Conservation (phyloP, 2,888 invertebrate species). For the Sturmia bella region DNA sequence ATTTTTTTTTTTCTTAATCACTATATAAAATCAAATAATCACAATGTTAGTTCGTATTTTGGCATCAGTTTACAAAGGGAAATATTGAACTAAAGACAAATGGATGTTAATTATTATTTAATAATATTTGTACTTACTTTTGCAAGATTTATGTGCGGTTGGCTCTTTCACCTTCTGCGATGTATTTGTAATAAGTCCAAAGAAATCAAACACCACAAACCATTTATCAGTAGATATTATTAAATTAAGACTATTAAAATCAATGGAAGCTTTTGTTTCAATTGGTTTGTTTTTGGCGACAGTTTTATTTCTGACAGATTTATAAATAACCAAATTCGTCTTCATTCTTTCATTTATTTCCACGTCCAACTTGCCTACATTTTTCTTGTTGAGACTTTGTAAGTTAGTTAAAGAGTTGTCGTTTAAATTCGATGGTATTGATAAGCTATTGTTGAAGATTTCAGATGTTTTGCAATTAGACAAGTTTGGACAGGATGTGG, state of each 20-base stretch:
- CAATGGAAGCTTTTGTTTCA: conserved; percentile 83
- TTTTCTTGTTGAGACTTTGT: not conserved
- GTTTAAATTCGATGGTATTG: conserved; percentile 85
- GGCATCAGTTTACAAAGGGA: too few species aligned
- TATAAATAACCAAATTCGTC: conserved; percentile 88
- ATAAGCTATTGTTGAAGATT: conserved; percentile 78
- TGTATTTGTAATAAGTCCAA: conserved; percentile 84
- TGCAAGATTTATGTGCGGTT: conserved; percentile 59
- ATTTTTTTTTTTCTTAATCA: too few species aligned
- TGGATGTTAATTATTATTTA: too few species aligned
- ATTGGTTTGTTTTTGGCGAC: conserved; percentile 75
- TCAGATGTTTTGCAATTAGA: conserved; percentile 72
- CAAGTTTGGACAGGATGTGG: conserved; percentile 77
- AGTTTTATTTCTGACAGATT: conserved; percentile 86
- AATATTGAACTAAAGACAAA: too few species aligned
- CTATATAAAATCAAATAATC: too few species aligned
- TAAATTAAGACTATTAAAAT: conserved; percentile 95
- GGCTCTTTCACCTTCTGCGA: conserved; percentile 68
- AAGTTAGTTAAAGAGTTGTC: conserved; percentile 5
- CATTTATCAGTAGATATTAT: conserved; percentile 96
- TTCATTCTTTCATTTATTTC: conserved; percentile 73
- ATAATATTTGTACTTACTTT: conserved; percentile 67
- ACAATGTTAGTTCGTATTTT: too few species aligned
- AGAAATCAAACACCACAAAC: conserved; percentile 97
- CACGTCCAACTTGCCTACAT: conserved; percentile 34